A percentile compares a stretch with the other conserved stretches of the same genome.
phyloP scores from a whole-genome alignment of 2,113 vertebrate species.

The Nesogale talazaci region DNA sequence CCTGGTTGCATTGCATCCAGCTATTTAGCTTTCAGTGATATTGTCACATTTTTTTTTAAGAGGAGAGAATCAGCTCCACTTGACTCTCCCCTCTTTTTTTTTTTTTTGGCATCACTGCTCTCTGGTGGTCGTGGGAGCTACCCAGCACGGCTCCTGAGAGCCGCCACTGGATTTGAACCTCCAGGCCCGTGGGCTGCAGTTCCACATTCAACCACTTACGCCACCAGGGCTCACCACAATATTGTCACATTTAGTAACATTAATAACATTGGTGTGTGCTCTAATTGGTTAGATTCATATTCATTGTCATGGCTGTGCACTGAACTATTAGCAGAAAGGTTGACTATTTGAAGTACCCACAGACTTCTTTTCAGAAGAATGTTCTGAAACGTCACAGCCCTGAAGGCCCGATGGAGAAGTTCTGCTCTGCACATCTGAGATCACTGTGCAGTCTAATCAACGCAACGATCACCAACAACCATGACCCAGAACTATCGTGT shows the following conservation, averaged over 20 bases:
- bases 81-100: too few relatives aligned
- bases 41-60: too few relatives aligned
- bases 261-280: neutral
- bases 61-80: too few relatives aligned
- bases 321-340: neutral
- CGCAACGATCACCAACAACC: neutral
- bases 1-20: neutral
- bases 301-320: neutral
- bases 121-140: too few relatives aligned
- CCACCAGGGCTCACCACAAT: too few relatives aligned
- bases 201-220: too few relatives aligned
- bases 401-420: neutral
- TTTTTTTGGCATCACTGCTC: too few relatives aligned
- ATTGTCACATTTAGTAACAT: too few relatives aligned
- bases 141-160: too few relatives aligned
- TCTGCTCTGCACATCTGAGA: neutral
- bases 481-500: neutral
- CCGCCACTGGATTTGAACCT: too few relatives aligned
- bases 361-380: neutral
- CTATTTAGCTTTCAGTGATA: neutral
- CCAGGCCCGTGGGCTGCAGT: too few relatives aligned
- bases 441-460: neutral
- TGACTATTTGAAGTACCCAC: neutral
- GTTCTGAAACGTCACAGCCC: neutral
- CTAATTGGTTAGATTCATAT: neutral